Evolutionary conservation across 2,888 invertebrate genomes (phyloP), one percentile per base, ranked within the genome.

Genomic region (Cosmorhoe ocellata): DNA sequence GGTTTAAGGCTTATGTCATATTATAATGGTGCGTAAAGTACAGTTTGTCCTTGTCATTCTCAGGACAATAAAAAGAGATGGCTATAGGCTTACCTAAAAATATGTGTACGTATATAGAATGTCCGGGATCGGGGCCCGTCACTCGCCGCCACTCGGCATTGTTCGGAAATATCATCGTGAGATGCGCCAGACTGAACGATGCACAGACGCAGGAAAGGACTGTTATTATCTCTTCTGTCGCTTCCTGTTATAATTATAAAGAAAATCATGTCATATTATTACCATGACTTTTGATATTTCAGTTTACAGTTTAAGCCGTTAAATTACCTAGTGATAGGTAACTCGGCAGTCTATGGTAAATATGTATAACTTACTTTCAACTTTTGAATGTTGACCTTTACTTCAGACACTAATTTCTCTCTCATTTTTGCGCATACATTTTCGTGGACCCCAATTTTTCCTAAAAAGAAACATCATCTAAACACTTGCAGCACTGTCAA

Each of bases 341-440:
- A n/a, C n/a, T n/a, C n/a, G n/a, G n/a, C n/a, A n/a, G n/a, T n/a
- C n/a, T n/a, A n/a, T n/a, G n/a, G n/a, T n/a, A n/a, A n/a, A n/a
- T n/a, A 24, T 5, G 7, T 24, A 8, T 4, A 45, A 63, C 58
- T 63, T 67, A 95, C 96, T 91, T 95, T 94, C 27, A 96, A 83
- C 77, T 95, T 94, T 67, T 92, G 91, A 52, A 95, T 92, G 71
- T 96, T 96, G 0, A 91, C 93, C 74, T 93, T 93, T 0, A 96
- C 93, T 91, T 96, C 96, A 0, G 95, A 95, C 8, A 95, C 93
- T 28, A 96, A 86, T 77, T 96, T 96, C 37, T 94, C 94, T 65
- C 96, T 92, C 93, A 96, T 93, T 64, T 95, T 94, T 0, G 94
- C 93, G 71, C 96, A 96, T 0, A 96, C 96, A 69, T 94, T 92